phyloP scores from a whole-genome alignment of 2,113 vertebrate species.

The Aleadryas rufinucha region DNA sequence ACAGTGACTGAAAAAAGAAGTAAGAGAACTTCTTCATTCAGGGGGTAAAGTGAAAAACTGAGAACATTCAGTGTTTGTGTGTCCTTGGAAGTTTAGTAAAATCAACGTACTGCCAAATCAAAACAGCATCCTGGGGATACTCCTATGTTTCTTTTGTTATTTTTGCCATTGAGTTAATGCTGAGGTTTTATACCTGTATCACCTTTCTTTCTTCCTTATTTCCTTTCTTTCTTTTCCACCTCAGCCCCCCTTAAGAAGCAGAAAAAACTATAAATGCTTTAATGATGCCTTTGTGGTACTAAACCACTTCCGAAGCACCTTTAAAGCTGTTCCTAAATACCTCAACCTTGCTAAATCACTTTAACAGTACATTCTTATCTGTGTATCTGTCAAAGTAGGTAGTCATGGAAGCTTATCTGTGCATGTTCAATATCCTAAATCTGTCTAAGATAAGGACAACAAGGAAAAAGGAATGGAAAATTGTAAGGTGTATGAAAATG shows the following conservation, averaged over 20 bases:
- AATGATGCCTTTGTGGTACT: conserved; percentile 4
- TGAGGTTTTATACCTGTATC: neutral
- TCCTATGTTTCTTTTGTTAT: neutral
- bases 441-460: conserved; percentile 48
- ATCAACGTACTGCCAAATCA: neutral
- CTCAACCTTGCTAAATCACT: conserved; percentile 44
- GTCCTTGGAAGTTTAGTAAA: neutral
- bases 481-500: neutral
- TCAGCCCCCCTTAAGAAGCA: neutral
- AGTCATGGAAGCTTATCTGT: conserved; percentile 57
- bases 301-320: neutral
- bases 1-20: neutral
- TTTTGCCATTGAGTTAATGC: neutral
- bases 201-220: neutral
- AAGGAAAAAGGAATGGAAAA: neutral
- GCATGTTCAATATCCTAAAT: conserved; percentile 55
- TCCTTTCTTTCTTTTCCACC: neutral
- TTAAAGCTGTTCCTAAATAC: conserved; percentile 29
- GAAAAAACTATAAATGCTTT: neutral
- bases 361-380: conserved; percentile 49
- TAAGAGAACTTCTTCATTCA: neutral
- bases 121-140: neutral
- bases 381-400: conserved; percentile 56
- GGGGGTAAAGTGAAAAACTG: neutral
- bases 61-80: neutral